These are phyloP conservation scores for Drosophila rhopaloa DNA, from an alignment of 1,140 invertebrate species.

Conservation along the genomic window DNA sequence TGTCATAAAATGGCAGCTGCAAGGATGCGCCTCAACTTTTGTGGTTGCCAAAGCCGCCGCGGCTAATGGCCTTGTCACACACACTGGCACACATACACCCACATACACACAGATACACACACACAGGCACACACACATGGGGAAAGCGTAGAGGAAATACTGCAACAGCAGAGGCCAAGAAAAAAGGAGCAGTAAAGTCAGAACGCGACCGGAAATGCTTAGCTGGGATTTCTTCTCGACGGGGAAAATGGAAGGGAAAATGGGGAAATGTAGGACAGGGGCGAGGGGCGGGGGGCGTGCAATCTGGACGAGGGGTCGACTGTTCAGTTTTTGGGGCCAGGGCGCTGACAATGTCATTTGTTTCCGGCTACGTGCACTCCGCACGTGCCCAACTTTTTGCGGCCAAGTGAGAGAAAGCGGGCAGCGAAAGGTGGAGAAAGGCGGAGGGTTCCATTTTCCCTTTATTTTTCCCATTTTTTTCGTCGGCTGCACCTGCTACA, in stretches of 20 bases:
- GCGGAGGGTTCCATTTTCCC: neutral
- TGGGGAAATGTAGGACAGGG: neutral
- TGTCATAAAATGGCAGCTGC: conserved; percentile 74
- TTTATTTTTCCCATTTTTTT: neutral
- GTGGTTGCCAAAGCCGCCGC: conserved; percentile 45
- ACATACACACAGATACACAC: conserved; percentile 7
- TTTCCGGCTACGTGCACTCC: conserved; percentile 76
- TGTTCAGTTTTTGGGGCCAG: conserved; percentile 40
- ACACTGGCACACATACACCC: conserved; percentile 13
- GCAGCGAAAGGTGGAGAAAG: neutral
- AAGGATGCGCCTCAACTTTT: conserved; percentile 41
- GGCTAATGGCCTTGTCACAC: conserved; percentile 70
- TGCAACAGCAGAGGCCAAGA: conserved; percentile 25
- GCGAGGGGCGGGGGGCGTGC: neutral
- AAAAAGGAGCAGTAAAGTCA: conserved; percentile 32
- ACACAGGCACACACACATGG: conserved; percentile 7
- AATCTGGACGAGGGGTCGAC: conserved; percentile 4
- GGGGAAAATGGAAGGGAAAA: conserved; percentile 16
- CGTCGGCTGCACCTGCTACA: conserved; percentile 42
- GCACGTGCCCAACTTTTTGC: conserved; percentile 56
- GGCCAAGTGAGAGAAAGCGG: conserved; percentile 10
- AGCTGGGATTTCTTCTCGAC: conserved; percentile 72
- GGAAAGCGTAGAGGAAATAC: conserved; percentile 5
- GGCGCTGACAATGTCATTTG: conserved; percentile 80
- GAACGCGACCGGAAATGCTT: conserved; percentile 73